A percentile compares a stretch with the other conserved stretches of the same genome.
Evolutionary conservation across 2,797 vertebrate species (phyloP).

Genomic region (Capromys pilorides): DNA sequence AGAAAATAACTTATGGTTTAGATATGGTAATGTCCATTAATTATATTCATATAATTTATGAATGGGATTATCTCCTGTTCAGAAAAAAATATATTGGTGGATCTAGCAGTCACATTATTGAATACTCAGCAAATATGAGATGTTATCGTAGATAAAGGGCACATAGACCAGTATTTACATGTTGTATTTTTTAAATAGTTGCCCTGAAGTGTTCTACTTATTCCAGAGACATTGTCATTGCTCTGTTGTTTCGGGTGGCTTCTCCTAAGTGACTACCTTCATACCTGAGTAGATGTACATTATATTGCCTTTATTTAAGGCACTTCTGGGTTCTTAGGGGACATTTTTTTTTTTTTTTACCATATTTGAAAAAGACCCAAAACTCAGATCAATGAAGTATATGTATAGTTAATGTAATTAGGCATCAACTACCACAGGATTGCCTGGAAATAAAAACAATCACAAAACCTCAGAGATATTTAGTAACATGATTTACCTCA

Average conservation of each 20-base stretch:
- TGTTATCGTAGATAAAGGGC: not conserved
- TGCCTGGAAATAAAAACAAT: constrained; percentile 11
- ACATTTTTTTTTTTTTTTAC: not conserved
- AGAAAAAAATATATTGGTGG: not conserved
- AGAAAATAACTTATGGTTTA: constrained; percentile 37
- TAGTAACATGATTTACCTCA: not conserved
- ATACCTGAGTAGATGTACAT: not conserved
- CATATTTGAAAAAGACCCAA: constrained; percentile 19
- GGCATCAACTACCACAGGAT: not conserved
- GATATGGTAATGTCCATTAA: constrained; percentile 8
- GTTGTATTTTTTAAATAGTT: not conserved
- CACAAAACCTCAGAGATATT: not conserved
- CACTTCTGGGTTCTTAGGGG: constrained; percentile 21
- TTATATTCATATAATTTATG: constrained; percentile 41
- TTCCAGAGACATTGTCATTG: not conserved
- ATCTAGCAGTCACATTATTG: not conserved
- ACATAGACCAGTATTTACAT: not conserved
- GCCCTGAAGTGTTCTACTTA: not conserved
- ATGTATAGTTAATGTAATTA: not conserved
- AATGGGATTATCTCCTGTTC: not conserved
- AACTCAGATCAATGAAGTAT: constrained; percentile 38
- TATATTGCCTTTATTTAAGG: not conserved
- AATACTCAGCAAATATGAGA: constrained; percentile 18
- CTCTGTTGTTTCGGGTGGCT: not conserved
- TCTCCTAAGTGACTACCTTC: not conserved